Evolutionary conservation across 2,113 vertebrate genomes (phyloP).

Genomic region (Dipodomys stephensi): DNA sequence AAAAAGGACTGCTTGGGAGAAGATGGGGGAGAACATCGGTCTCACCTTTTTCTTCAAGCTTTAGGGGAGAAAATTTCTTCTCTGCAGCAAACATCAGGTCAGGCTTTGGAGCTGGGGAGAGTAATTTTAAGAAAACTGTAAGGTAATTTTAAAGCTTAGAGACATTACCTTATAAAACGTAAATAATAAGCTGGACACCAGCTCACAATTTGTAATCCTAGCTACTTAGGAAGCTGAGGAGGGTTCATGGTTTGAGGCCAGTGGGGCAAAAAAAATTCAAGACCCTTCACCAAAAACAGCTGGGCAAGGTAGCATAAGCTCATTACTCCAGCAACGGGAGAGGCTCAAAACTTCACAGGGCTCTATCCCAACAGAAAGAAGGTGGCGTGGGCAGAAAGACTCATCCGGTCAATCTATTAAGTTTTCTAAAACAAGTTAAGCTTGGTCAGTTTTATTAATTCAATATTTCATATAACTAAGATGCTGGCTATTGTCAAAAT

Average conservation of each 20-base stretch:
- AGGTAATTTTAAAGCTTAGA: not conserved
- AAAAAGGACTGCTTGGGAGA: not conserved
- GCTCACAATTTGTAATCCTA: too few species aligned
- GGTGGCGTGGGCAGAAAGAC: too few species aligned
- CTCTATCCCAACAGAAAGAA: too few species aligned
- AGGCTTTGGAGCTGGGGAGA: constrained; percentile 89
- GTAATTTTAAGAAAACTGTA: too few species aligned
- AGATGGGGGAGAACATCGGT: not conserved
- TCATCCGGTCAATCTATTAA: too few species aligned
- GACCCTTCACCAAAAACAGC: too few species aligned
- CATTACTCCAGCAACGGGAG: too few species aligned
- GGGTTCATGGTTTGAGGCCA: too few species aligned
- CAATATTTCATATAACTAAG: constrained; percentile 24
- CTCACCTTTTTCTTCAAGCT: constrained; percentile 93
- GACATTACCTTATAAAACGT: not conserved
- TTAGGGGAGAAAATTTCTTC: constrained; percentile 88
- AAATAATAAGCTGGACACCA: not conserved
- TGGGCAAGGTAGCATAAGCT: too few species aligned
- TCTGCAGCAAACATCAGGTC: constrained; percentile 88
- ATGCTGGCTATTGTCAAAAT: constrained; percentile 29
- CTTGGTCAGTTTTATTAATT: constrained; percentile 38
- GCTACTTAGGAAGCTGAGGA: too few species aligned
- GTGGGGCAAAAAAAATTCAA: too few species aligned
- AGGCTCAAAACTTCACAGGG: too few species aligned
- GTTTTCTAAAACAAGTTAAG: constrained; percentile 30